These are phyloP conservation scores for Rhagium mordax DNA, from an alignment of 2,888 invertebrate genomes.

Conservation along the genomic window DNA sequence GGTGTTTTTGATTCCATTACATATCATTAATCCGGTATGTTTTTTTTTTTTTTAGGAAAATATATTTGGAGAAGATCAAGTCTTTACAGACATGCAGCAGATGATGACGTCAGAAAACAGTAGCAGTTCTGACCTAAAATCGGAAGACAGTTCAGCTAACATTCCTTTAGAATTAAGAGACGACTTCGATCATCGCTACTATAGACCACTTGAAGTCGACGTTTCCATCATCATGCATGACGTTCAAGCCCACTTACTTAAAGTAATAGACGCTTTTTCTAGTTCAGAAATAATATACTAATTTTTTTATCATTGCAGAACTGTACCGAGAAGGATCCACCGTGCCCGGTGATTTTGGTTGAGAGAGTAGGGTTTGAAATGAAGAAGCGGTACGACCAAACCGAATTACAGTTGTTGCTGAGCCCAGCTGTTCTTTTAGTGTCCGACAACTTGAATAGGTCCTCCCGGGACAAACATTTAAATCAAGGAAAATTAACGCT, in stretches of 20 bases:
- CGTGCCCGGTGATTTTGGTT: conserved; percentile 90
- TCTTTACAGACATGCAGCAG: conserved; percentile 91
- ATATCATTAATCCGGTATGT: no score
- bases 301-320: conserved; percentile 72
- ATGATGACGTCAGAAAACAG: conserved; percentile 66
- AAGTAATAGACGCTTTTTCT: conserved; percentile 70
- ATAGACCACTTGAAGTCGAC: conserved; percentile 91
- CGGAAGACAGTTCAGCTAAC: conserved; percentile 78
- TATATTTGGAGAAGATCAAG: conserved; percentile 97
- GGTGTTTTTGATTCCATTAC: no score
- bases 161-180: conserved; percentile 86
- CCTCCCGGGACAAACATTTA: conserved; percentile 80
- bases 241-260: conserved; percentile 93
- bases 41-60: conserved; percentile 79
- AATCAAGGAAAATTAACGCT: conserved; percentile 90
- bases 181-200: conserved; percentile 88
- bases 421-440: conserved; percentile 91
- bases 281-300: background rate
- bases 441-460: conserved; percentile 80
- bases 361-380: conserved; percentile 98
- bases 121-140: conserved; percentile 71
- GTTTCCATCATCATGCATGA: conserved; percentile 96
- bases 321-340: conserved; percentile 91
- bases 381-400: conserved; percentile 94
- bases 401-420: conserved; percentile 89